phyloP scores from a whole-genome alignment of 2,888 invertebrate genomes.

The Heteromurus nitidus region DNA sequence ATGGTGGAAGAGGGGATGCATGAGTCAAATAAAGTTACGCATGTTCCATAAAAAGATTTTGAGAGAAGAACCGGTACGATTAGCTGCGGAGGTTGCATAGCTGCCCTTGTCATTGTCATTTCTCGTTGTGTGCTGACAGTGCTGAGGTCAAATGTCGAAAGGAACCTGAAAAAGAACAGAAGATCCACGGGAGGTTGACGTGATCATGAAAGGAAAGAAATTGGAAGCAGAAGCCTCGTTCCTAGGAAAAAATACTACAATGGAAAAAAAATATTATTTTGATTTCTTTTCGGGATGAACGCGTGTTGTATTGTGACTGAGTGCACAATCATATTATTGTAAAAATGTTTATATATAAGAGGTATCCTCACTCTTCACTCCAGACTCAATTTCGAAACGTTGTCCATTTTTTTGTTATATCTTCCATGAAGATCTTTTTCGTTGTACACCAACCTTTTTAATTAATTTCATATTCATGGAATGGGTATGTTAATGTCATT shows the following conservation, averaged over 20 bases:
- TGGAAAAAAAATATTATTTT: background rate
- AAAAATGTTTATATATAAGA: too few species aligned
- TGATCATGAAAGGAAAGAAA: slow-evolving; percentile 62
- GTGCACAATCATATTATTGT: too few species aligned
- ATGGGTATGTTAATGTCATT: too few species aligned
- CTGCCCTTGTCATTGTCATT: slow-evolving; percentile 73
- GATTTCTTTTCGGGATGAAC: background rate
- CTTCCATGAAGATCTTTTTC: too few species aligned
- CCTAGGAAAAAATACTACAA: background rate
- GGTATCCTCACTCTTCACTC: too few species aligned
- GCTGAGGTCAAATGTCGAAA: slow-evolving; percentile 71
- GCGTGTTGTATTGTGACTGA: background rate
- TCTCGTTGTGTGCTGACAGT: slow-evolving; percentile 70
- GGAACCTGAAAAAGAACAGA: slow-evolving; percentile 68
- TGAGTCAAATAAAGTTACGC: background rate
- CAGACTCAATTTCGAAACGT: too few species aligned
- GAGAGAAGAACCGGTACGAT: slow-evolving; percentile 66
- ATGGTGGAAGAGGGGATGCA: background rate
- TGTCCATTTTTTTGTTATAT: too few species aligned
- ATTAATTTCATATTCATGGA: too few species aligned
- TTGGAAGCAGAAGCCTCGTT: slow-evolving; percentile 58
- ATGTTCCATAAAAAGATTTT: too few species aligned
- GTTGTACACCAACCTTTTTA: too few species aligned
- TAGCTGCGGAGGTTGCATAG: slow-evolving; percentile 70
- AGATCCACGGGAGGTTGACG: slow-evolving; percentile 60